A percentile compares a stretch with the other conserved stretches of the same genome.
Conservation (phyloP, 2,797 vertebrate species). For the Semaprochilodus insignis region DNA sequence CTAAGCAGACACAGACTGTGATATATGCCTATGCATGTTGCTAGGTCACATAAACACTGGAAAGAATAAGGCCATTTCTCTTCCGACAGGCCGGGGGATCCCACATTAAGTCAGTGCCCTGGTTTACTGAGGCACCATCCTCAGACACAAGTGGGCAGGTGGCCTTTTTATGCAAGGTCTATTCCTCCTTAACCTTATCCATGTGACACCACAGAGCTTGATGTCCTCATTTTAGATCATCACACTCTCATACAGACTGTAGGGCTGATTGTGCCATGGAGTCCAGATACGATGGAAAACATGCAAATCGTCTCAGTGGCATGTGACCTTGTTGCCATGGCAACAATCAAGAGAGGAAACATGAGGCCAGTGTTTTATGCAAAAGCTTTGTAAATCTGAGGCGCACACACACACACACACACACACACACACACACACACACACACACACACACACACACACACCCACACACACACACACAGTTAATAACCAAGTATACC, state of each 20-base stretch:
- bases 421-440: conserved; percentile 12
- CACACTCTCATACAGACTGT: conserved; percentile 4
- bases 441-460: background rate
- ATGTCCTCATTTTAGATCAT: conserved; percentile 22
- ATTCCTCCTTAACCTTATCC: conserved; percentile 15
- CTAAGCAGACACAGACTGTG: background rate
- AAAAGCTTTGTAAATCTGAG: conserved; percentile 64
- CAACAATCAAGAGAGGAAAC: conserved; percentile 59
- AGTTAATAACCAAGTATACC: background rate
- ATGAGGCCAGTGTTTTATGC: conserved; percentile 65
- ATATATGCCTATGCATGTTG: background rate
- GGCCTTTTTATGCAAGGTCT: conserved; percentile 46
- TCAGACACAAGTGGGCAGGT: conserved; percentile 23
- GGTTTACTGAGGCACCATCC: conserved; percentile 12
- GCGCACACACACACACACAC: background rate
- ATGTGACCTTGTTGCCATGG: conserved; percentile 65
- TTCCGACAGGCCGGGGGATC: conserved; percentile 14
- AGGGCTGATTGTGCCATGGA: conserved; percentile 37
- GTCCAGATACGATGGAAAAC: conserved; percentile 53
- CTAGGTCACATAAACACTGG: background rate
- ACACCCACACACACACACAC: conserved; percentile 10
- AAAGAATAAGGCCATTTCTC: conserved; percentile 2
- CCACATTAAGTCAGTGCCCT: conserved; percentile 22
- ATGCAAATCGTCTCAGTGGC: conserved; percentile 71
- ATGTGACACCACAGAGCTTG: conserved; percentile 39